phyloP scores from a whole-genome alignment of 2,113 vertebrate species.

The Cyrtonyx montezumae region DNA sequence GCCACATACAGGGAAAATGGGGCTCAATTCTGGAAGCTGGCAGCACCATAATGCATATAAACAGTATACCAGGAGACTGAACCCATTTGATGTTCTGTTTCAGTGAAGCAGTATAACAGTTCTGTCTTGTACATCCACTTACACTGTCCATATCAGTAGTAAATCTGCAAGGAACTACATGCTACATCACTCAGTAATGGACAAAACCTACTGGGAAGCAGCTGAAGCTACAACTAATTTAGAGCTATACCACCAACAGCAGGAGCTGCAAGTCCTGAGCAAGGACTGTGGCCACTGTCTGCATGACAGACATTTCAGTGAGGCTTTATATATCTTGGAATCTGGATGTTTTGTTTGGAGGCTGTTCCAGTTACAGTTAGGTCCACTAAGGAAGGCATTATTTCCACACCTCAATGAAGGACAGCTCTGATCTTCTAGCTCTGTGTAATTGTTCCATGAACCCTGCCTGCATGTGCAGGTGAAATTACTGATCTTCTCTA shows the following conservation, averaged over 20 bases:
- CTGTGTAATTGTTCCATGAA: background rate
- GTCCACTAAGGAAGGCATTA: no score
- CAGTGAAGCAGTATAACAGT: background rate
- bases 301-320: background rate
- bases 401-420: background rate
- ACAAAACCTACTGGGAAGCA: background rate
- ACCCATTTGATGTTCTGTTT: conserved; percentile 1
- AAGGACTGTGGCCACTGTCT: background rate
- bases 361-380: background rate
- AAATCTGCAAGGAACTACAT: background rate
- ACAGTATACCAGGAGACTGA: background rate
- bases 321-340: background rate
- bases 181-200: background rate
- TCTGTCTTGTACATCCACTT: background rate
- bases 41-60: conserved; percentile 9
- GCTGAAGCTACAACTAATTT: background rate
- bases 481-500: background rate
- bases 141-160: background rate
- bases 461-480: background rate
- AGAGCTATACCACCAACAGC: background rate
- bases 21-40: conserved; percentile 20
- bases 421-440: background rate
- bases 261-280: background rate
- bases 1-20: conserved; percentile 30
- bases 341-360: background rate